Evolutionary conservation across 2,797 vertebrate genomes (phyloP), one percentile per base, ranked within the genome.

Genomic region (Alfaro cultratus): DNA sequence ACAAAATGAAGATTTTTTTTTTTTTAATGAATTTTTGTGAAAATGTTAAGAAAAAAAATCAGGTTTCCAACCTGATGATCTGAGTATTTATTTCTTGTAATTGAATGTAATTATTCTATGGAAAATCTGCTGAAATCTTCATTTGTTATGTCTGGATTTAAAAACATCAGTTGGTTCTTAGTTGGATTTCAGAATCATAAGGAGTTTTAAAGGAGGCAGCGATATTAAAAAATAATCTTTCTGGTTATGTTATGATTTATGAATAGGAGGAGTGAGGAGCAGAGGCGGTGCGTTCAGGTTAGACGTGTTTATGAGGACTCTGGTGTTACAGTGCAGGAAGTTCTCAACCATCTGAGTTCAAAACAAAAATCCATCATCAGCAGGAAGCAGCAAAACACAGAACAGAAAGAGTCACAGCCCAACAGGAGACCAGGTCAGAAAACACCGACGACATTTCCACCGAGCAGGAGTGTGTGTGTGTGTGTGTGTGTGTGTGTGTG

Each of bases 381-480:
- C 85, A 84, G 36, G 57, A 87, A 84, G 76, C 94, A 95, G 93
- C 92, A 85, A 79, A 64, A 74, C 26, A 92, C 83, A 87, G 75
- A 86, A 36, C 60, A 80, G 4, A 70, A 82, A 85, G 23, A 86
- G 23, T 90, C 87, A 89, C 87, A 91, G 84, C 87, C 26, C 10
- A 80, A 83, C 72, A 86, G 85, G 86, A 83, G 89, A 62, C 78
- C 67, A 70, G 71, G 57, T 82, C 57, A 87, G 70, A 88, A 67
- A 78, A 84, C 79, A 74, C 16, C 12, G 80, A 84, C 77, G 67
- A 91, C 87, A 85, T 83, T 82, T 86, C 83, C 83, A 88, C 73
- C 46, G 34, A 85, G 85, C 83, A 75, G 77, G 16, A 3, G 88
- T 49, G 79, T 43, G 82, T 77, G 57, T 47, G 82, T 55, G 80